Conservation (phyloP, 2,113 vertebrate species). For the Xiphophorus couchianus region DNA sequence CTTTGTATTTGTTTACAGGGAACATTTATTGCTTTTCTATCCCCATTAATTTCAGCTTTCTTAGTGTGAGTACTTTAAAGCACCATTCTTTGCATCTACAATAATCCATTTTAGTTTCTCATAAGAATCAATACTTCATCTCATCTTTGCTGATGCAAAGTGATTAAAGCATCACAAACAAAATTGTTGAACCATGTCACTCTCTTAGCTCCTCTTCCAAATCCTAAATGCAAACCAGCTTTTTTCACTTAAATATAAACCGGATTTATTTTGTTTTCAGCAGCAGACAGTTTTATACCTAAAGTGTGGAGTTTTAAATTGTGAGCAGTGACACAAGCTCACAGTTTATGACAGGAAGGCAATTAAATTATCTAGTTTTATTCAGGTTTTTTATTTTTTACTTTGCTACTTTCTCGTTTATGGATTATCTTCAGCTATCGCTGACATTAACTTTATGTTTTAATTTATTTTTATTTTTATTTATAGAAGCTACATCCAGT, state of each 20-base stretch:
- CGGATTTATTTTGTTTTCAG: not conserved
- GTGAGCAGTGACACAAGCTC: too few species aligned
- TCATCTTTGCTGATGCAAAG: constrained; percentile 8
- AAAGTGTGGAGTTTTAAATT: not conserved
- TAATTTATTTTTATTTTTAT: too few species aligned
- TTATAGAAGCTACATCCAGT: too few species aligned
- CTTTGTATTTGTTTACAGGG: too few species aligned
- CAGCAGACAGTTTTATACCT: not conserved
- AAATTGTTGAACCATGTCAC: constrained; percentile 7
- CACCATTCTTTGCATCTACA: not conserved
- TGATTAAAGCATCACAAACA: constrained; percentile 10
- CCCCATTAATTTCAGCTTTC: not conserved
- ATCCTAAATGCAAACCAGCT: not conserved
- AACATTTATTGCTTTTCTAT: not conserved
- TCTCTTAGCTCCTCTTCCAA: not conserved
- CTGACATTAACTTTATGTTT: too few species aligned
- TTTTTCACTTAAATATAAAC: not conserved
- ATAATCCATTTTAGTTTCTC: not conserved
- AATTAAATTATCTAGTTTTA: not conserved
- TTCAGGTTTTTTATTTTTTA: not conserved
- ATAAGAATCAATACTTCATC: constrained; percentile 21
- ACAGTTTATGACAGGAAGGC: too few species aligned
- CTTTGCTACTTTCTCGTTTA: not conserved
- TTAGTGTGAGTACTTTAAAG: not conserved
- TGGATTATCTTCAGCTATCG: too few species aligned